Percentiles rank a stretch among this genome's conserved stretches.
These are phyloP conservation scores for Hypomecis punctinalis DNA, from an alignment of 2,888 invertebrate species.

Conservation along the genomic window DNA sequence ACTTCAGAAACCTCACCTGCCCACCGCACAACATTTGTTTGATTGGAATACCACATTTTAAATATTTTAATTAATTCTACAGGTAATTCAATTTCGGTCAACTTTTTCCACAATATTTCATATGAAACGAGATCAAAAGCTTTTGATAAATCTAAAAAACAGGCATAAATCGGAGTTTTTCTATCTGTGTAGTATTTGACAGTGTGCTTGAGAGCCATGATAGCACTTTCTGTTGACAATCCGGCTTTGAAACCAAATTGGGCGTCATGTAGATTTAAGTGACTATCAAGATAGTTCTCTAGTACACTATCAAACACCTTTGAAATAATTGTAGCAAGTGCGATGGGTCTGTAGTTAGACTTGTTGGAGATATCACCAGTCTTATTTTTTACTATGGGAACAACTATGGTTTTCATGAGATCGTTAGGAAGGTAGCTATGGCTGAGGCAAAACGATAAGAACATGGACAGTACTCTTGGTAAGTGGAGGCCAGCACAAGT, in stretches of 20 bases:
- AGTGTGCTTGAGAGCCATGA: neutral
- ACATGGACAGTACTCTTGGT: neutral
- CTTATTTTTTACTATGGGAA: neutral
- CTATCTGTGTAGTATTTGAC: neutral
- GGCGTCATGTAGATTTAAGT: neutral
- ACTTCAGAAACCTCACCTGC: no score
- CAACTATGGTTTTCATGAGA: neutral
- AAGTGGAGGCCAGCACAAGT: neutral
- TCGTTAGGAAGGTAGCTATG: neutral
- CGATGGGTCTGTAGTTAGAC: neutral
- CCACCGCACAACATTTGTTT: no score
- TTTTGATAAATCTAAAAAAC: neutral
- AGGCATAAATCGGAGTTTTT: neutral
- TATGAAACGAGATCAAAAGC: no score
- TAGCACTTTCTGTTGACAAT: conserved; percentile 3
- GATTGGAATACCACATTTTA: no score
- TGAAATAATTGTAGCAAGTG: neutral
- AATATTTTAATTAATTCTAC: no score
- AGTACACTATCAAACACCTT: neutral
- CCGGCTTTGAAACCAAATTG: neutral
- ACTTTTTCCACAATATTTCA: no score
- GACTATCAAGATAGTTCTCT: neutral
- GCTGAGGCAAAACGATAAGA: neutral
- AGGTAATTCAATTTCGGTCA: no score
- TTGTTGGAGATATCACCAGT: neutral